A percentile compares a stretch with the other conserved stretches of the same genome.
phyloP scores from a whole-genome alignment of 2,797 vertebrate species.

The Heteromormyrus szaboi region DNA sequence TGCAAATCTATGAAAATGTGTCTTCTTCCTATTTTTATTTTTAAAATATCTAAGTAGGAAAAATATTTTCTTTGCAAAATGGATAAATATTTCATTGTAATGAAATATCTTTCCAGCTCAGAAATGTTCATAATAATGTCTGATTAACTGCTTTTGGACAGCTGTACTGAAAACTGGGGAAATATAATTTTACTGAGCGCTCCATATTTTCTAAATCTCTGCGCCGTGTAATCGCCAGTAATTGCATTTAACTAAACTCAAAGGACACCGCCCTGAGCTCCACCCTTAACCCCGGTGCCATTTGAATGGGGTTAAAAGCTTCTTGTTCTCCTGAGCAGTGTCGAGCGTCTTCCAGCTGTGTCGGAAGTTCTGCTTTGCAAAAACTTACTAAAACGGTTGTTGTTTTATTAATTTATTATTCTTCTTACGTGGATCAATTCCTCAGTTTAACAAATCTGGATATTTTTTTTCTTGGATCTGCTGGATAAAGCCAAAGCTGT shows the following conservation, averaged over 20 bases:
- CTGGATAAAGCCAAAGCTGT: background rate
- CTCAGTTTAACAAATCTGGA: background rate
- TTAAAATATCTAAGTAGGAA: background rate
- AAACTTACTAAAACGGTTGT: background rate
- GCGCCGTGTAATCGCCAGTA: background rate
- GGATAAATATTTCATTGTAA: background rate
- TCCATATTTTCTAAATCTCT: background rate
- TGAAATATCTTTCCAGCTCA: background rate
- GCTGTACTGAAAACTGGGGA: background rate
- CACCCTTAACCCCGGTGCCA: constrained; percentile 4
- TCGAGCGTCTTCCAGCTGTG: background rate
- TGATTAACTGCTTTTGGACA: background rate
- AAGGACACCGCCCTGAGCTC: background rate
- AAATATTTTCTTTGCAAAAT: background rate
- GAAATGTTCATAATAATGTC: background rate
- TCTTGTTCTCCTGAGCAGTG: background rate
- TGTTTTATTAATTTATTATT: background rate
- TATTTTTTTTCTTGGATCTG: background rate
- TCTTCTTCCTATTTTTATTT: background rate
- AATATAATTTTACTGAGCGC: background rate
- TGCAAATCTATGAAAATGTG: background rate
- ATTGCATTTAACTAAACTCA: constrained; percentile 10
- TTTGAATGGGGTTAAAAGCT: constrained; percentile 14
- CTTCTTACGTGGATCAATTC: background rate
- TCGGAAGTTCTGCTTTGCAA: background rate